Base-by-base conservation (phyloP, 2,888 invertebrate genomes). In the Drosophila picticornis region DNA sequence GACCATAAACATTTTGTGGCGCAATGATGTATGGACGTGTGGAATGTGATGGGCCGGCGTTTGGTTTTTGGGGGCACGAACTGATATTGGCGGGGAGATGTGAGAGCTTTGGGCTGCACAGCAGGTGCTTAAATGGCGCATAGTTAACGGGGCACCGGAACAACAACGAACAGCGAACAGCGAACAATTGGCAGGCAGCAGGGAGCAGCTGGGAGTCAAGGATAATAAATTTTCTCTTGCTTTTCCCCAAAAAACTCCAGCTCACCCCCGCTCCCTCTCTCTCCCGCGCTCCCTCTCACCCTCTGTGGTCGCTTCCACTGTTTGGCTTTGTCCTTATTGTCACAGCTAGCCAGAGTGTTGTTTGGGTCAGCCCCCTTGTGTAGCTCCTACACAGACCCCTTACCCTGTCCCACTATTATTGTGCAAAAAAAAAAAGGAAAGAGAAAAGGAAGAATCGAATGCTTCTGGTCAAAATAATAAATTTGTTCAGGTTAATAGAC, bases 401-500 rank as follows among this genome's bases (percentile, higher is more conserved):
- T 9, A 16, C 22, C 29, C 5, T 40, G 19, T 1, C 29, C 31
- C 57, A 16, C 9, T 13, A 38, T 27, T 56, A n/a, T 38, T 50
- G 27, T 19, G 19, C 7, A 55, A 36, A 36, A 53, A 53, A 34
- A n/a, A 16, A 5, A 48, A 0, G 4, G 10, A 51, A n/a, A 31
- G 4, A 34, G 34, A 34, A 16, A 16, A 16, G 19, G 55, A 36
- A 36, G 22, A 55, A 51, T 55, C 58, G 78, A 80, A 73, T 61
- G 58, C 61, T 78, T 75, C 81, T 90, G 81, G 78, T 83, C 87
- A 90, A 90, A 90, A 87, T 88, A 91, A 91, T 91, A 91, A 88
- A 91, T 91, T 92, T 90, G 90, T 92, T 92, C 81, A 86, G 90
- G 91, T 92, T 92, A 92, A 91, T 91, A 91, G 90, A 90, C 90